Base-by-base conservation (phyloP, 2,797 vertebrate species). In the Clamator glandarius region DNA sequence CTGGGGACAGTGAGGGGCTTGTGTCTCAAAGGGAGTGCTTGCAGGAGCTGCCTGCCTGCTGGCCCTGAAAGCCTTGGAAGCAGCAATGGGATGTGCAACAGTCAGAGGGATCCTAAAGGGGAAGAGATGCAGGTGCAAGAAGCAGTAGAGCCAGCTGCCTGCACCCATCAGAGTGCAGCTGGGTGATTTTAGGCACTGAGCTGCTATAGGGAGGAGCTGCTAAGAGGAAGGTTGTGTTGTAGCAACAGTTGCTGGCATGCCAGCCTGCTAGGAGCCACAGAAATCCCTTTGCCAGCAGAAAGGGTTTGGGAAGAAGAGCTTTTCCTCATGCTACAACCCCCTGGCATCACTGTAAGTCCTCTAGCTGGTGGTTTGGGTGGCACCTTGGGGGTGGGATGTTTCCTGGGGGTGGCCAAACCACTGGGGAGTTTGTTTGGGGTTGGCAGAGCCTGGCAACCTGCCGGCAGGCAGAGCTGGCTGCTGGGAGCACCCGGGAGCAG, bases 151-250 rank as follows among this genome's bases (percentile, higher is more conserved):
- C 13, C 15, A 5, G 33, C n/a, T 46, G 18, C 26, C 8, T 44
- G 54, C 19, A 9, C 28, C 46, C 33, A 1, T 11, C 41, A 11
- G 35, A 18, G 35, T 11, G n/a, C 33, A 58, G 19, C 2, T 0
- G 2, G 28, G 54, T 2, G 44, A 8, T 50, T 48, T 42, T 3
- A 8, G 46, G 62, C 9, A 5, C 29, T 3, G 24, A 35, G 87
- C 29, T 20, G 15, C 42, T 21, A 36, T 44, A 1, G 28, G 76
- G 51, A 69, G 92, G 25, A 23, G 97, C 97, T 95, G 94, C 97
- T 93, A 96, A 13, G 90, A 61, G 70, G 23, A 74, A 55, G 54
- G 50, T 59, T 96, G 87, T 97, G 97, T 98, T 98, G 97, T 98
- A 86, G 97, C 95, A 97, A 98, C 97, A 26, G 12, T 42, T 4